phyloP scores from a whole-genome alignment of 2,797 vertebrate genomes.

The Dryobates pubescens region DNA sequence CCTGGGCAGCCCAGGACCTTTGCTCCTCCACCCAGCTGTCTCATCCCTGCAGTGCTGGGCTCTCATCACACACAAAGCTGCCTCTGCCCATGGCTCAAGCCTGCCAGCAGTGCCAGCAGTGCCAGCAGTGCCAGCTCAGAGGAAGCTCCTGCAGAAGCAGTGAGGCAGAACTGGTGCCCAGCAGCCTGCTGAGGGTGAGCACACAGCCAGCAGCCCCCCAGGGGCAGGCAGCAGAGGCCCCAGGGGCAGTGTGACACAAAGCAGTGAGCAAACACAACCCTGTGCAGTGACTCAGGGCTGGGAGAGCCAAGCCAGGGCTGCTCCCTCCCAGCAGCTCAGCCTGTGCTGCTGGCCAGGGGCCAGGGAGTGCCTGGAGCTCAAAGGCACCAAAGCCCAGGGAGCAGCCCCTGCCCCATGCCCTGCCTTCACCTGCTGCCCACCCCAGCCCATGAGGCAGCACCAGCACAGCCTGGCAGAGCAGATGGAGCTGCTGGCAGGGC shows the following conservation, averaged over 20 bases:
- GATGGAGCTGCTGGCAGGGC: not conserved
- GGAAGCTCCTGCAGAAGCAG: not conserved
- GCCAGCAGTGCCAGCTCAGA: not conserved
- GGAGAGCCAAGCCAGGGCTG: not conserved
- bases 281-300: not conserved
- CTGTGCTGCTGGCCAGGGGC: not conserved
- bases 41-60: not conserved
- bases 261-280: fast-evolving
- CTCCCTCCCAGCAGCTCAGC: fast-evolving
- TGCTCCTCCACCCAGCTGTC: not conserved
- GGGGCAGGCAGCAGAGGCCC: not conserved
- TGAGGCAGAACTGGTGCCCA: not conserved
- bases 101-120: not conserved
- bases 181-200: not conserved
- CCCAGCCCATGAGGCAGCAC: fast-evolving
- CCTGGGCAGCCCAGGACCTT: not conserved
- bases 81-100: not conserved
- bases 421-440: not conserved
- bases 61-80: not conserved
- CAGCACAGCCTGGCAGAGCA: not conserved
- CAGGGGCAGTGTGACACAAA: not conserved
- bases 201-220: fast-evolving
- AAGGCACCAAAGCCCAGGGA: not conserved
- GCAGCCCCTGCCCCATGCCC: fast-evolving
- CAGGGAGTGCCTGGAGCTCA: not conserved